Base-by-base conservation (phyloP, 2,797 vertebrate genomes). In the Tragelaphus eurycerus region DNA sequence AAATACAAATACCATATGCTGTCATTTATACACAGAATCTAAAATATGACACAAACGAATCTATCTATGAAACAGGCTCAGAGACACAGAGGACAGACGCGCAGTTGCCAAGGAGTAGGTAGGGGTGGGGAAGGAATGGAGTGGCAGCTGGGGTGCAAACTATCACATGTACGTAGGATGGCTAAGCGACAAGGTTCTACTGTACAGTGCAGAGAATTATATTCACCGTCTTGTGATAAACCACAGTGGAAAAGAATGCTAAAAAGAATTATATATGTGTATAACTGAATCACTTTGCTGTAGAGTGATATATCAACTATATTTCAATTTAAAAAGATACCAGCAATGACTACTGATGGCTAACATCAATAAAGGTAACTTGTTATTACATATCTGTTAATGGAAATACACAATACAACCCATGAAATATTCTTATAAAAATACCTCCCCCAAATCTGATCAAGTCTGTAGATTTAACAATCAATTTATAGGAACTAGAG, bases 381-480 rank as follows among this genome's bases (percentile, higher is more conserved):
- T 31, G 54, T 59, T 43, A 90, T 78, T 88, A 34, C 3, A 10
- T 29, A 7, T 85, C 76, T 92, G 38, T n/a, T 89, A 50, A 94
- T 31, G 0, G 46, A 90, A 92, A 17, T 83, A 78, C 3, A 78
- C 25, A 78, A 60, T 83, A 85, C 21, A 74, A 71, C 17, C 29
- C 64, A 67, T 52, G 23, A 96, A 38, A 50, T 78, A 94, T 67
- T 84, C 88, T 89, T 95, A 48, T 43, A 71, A 96, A 91, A 94
- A 50, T 59, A 52, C 52, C 27, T 93, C 59, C 78, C 34, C 34
- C 76, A 93, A 95, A 46, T 79, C 78, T 74, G 62, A 90, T 79
- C 34, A 78, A 78, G 60, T 85, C 76, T 98, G 89, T 95, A 91
- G 19, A 89, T 82, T 67, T 87, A 92, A 93, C 31, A 59, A 59